Conservation (phyloP, 1,140 invertebrate genomes). For the Ganaspis sp. region DNA sequence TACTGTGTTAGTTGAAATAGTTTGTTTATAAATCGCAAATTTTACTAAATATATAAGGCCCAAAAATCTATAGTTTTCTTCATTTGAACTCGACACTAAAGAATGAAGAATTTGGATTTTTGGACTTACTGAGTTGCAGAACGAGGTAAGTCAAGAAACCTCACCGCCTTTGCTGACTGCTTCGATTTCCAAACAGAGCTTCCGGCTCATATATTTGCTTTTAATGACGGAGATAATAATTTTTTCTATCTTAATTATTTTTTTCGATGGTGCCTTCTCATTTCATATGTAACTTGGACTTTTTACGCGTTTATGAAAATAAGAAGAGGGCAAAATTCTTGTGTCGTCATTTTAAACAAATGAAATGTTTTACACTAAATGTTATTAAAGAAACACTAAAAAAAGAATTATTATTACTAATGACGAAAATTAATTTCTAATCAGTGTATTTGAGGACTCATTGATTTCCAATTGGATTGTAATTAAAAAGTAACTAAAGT, state of each 20-base stretch:
- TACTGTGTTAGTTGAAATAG: conserved; percentile 17
- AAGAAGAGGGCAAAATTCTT: neutral
- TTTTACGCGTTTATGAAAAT: neutral
- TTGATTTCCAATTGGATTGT: no score
- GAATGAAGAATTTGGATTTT: conserved; percentile 7
- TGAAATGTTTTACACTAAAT: neutral
- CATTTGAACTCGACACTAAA: neutral
- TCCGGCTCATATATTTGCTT: conserved; percentile 21
- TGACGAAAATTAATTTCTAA: neutral
- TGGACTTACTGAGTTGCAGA: neutral
- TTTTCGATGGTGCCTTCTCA: no score
- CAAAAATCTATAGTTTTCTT: neutral
- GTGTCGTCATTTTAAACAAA: conserved; percentile 1
- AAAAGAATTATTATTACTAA: neutral
- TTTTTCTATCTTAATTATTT: neutral
- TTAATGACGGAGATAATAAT: neutral
- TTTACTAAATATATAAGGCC: neutral
- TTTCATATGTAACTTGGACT: neutral
- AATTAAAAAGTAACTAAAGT: no score
- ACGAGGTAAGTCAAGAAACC: conserved; percentile 20
- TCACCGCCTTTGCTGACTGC: conserved; percentile 15
- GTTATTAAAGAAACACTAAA: neutral
- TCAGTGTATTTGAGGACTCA: no score
- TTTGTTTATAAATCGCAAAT: conserved; percentile 34
- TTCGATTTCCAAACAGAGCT: conserved; percentile 14